A percentile compares a stretch with the other conserved stretches of the same genome.
These are phyloP conservation scores for Dendroctonus valens DNA, from an alignment of 1,140 invertebrate genomes.

Conservation along the genomic window DNA sequence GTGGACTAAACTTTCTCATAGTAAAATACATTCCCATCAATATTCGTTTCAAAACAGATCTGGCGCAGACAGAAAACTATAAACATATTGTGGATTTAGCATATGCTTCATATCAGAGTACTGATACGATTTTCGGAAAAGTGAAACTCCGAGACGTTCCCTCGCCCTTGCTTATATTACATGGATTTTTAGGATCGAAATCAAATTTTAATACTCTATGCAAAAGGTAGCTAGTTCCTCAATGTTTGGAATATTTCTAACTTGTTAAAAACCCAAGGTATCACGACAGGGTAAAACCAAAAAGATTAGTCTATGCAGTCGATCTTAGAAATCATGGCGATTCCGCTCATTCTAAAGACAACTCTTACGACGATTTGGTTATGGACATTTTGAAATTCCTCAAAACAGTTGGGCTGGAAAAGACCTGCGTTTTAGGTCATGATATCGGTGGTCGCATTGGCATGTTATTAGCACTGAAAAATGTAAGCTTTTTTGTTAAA, in stretches of 20 bases:
- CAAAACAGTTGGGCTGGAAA: conserved; percentile 59
- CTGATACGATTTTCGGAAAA: conserved; percentile 18
- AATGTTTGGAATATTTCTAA: no score
- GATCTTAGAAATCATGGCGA: conserved; percentile 92
- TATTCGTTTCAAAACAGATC: conserved; percentile 15
- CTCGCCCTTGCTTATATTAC: conserved; percentile 48
- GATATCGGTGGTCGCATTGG: conserved; percentile 86
- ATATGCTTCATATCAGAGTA: conserved; percentile 38
- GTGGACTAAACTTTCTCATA: background rate
- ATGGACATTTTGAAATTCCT: conserved; percentile 70
- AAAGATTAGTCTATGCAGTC: conserved; percentile 66
- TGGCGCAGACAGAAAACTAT: conserved; percentile 15
- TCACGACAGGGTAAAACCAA: conserved; percentile 56
- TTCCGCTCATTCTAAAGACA: conserved; percentile 71
- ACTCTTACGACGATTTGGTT: conserved; percentile 71
- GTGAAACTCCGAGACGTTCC: conserved; percentile 8
- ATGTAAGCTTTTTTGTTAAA: conserved; percentile 32
- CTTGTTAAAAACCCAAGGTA: conserved; percentile 41
- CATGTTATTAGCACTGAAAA: conserved; percentile 73
- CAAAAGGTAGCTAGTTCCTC: conserved; percentile 56
- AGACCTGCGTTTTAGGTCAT: conserved; percentile 76
- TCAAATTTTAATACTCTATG: conserved; percentile 79
- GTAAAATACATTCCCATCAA: background rate
- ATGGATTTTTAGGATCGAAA: conserved; percentile 84
- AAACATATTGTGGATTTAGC: conserved; percentile 30